Conservation (phyloP, 1,140 invertebrate genomes). For the Zaprionus inermis region DNA sequence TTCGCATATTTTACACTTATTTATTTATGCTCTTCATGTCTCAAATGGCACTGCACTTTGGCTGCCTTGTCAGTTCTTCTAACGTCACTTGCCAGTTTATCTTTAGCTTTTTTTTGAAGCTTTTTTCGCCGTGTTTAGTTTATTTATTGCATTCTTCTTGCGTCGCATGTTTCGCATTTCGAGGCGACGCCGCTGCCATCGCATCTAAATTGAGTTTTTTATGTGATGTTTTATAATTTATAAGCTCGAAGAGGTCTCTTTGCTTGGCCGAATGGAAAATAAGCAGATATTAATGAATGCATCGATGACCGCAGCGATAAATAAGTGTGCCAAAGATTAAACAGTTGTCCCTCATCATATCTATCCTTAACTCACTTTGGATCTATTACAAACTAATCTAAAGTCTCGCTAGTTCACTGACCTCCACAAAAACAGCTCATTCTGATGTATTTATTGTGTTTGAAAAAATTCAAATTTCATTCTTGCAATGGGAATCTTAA, state of each 20-base stretch:
- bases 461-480: not conserved
- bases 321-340: slow-evolving; percentile 27
- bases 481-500: not conserved
- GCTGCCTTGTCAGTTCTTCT: slow-evolving; percentile 42
- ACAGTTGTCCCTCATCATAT: not conserved
- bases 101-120: slow-evolving; percentile 14
- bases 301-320: slow-evolving; percentile 29
- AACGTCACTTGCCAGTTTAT: slow-evolving; percentile 46
- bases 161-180: slow-evolving; percentile 70
- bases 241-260: slow-evolving; percentile 47
- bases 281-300: slow-evolving; percentile 58
- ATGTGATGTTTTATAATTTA: slow-evolving; percentile 71
- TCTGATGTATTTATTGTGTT: slow-evolving; percentile 12
- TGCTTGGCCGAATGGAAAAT: slow-evolving; percentile 63
- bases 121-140: slow-evolving; percentile 49
- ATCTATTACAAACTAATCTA: not conserved
- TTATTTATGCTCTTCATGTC: slow-evolving; percentile 66
- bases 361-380: not conserved
- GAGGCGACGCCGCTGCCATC: slow-evolving; percentile 34
- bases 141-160: slow-evolving; percentile 71
- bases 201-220: slow-evolving; percentile 73
- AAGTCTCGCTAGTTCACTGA: slow-evolving; percentile 15
- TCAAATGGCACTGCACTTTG: slow-evolving; percentile 74
- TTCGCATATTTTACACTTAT: slow-evolving; percentile 12
- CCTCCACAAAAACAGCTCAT: slow-evolving; percentile 15